Evolutionary conservation across 2,888 invertebrate genomes (phyloP).

Genomic region (Epiblema foenella): DNA sequence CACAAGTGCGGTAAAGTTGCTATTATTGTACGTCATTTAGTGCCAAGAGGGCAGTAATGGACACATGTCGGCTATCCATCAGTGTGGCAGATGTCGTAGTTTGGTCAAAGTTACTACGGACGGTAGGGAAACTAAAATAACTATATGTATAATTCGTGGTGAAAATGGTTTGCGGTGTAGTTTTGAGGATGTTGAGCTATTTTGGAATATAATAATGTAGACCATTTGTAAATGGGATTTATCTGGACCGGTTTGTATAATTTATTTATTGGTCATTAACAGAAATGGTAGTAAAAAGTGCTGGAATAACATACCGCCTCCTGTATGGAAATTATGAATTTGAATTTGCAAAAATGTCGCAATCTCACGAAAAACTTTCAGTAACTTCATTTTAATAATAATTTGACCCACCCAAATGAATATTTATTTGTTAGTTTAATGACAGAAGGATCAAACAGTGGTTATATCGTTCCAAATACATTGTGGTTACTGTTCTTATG

Average conservation of each 20-base stretch:
- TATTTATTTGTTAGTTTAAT: too few species aligned
- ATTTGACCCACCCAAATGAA: too few species aligned
- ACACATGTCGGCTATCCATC: slow-evolving; percentile 82
- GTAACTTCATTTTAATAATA: too few species aligned
- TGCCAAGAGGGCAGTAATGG: slow-evolving; percentile 65
- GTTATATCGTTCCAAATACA: too few species aligned
- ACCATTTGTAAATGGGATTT: background rate
- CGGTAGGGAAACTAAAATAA: slow-evolving; percentile 14
- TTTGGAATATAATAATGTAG: background rate
- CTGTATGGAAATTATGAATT: too few species aligned
- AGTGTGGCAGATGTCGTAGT: slow-evolving; percentile 73
- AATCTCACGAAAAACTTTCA: too few species aligned
- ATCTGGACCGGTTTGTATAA: background rate
- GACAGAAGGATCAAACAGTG: too few species aligned
- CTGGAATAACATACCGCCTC: too few species aligned
- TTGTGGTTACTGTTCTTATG: too few species aligned
- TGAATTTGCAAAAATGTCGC: too few species aligned
- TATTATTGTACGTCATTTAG: background rate
- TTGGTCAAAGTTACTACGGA: slow-evolving; percentile 50
- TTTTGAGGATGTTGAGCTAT: background rate
- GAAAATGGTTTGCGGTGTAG: background rate
- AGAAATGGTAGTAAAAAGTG: too few species aligned
- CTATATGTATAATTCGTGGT: slow-evolving; percentile 17
- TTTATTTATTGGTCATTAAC: too few species aligned
- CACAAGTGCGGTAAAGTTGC: background rate